Conservation (phyloP, 2,888 invertebrate species). For the Caenorhabditis doughertyi region DNA sequence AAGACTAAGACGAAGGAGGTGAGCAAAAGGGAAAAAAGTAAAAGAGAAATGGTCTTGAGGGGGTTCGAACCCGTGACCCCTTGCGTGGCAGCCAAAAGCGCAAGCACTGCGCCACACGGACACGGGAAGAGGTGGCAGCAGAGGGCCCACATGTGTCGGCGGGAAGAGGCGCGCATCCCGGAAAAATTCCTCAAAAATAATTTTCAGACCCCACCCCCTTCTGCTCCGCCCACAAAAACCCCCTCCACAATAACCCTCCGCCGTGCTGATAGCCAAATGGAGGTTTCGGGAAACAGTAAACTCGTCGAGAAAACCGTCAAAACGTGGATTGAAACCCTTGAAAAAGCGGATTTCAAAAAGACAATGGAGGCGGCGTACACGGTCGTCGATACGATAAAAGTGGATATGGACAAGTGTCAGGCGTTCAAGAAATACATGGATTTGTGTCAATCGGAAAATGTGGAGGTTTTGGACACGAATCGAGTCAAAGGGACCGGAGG, state of each 20-base stretch:
- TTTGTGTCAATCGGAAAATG: conserved; percentile 34
- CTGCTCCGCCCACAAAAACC: too few species aligned
- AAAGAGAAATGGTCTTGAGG: too few species aligned
- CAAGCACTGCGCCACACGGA: too few species aligned
- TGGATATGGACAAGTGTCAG: conserved; percentile 29
- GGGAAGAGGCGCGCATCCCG: too few species aligned
- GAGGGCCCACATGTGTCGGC: too few species aligned
- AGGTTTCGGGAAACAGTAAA: background rate
- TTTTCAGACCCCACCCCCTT: background rate
- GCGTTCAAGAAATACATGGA: conserved; percentile 29
- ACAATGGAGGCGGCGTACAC: conserved; percentile 6
- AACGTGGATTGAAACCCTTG: conserved; percentile 41
- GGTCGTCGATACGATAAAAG: background rate
- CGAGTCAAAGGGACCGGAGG: conserved; percentile 26
- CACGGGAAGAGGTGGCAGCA: too few species aligned
- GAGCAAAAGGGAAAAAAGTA: background rate
- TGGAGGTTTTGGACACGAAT: conserved; percentile 41
- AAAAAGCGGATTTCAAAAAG: conserved; percentile 27
- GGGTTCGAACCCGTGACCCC: too few species aligned
- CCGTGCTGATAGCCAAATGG: conserved; percentile 20
- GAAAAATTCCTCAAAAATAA: too few species aligned
- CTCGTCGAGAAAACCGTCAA: conserved; percentile 28
- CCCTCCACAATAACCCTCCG: background rate
- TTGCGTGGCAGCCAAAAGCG: too few species aligned
- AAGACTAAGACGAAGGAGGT: conserved; percentile 10